phyloP scores from a whole-genome alignment of 2,888 invertebrate genomes.

The Campaea margaritaria region DNA sequence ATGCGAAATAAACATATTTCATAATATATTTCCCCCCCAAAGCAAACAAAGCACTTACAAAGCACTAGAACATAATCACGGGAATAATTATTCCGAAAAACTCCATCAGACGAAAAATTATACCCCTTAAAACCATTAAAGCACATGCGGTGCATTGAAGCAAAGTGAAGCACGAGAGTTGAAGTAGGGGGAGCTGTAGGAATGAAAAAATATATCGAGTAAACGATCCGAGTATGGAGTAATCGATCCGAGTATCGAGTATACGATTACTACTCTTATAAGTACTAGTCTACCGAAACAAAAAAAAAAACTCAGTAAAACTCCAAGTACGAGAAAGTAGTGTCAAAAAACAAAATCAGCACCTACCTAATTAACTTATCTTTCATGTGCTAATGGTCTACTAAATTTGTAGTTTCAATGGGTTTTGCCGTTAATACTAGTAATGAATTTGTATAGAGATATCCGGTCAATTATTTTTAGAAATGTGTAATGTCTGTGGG shows the following conservation, averaged over 20 bases:
- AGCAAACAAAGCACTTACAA: conserved; percentile 54
- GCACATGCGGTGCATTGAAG: conserved; percentile 78
- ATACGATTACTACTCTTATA: no score
- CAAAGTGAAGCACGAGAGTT: conserved; percentile 66
- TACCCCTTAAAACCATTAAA: conserved; percentile 78
- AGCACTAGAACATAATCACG: conserved; percentile 58
- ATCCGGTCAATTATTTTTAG: no score
- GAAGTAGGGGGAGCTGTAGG: conserved; percentile 48
- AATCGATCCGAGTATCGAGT: not conserved
- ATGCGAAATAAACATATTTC: conserved; percentile 6
- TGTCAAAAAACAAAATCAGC: no score
- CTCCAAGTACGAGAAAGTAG: no score
- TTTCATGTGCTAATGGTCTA: no score
- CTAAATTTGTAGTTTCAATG: no score
- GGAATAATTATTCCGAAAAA: conserved; percentile 71
- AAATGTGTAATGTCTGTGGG: no score
- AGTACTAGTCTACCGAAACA: no score
- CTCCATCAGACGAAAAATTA: conserved; percentile 77
- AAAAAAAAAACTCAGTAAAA: no score
- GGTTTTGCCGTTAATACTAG: no score
- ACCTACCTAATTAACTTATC: no score
- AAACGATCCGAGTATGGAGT: not conserved
- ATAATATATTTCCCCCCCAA: conserved; percentile 33
- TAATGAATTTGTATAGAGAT: no score
- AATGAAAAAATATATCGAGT: conserved; percentile 45